A percentile compares a stretch with the other conserved stretches of the same genome.
phyloP scores from a whole-genome alignment of 2,797 vertebrate species.

The Acipenser oxyrinchus region DNA sequence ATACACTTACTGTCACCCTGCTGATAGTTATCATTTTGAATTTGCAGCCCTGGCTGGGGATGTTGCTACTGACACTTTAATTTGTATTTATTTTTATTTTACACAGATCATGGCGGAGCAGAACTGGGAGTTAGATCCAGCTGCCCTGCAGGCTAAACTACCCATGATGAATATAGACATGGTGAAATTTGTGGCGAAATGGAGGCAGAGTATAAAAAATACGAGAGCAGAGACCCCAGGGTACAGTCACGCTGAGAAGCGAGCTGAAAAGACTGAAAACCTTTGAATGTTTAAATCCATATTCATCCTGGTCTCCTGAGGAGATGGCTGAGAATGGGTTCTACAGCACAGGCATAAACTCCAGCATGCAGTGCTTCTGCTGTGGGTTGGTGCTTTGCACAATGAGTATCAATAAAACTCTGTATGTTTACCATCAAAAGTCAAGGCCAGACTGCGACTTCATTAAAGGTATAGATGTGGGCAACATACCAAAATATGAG shows the following conservation, averaged over 20 bases:
- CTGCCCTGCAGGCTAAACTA: neutral
- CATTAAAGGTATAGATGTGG: constrained; percentile 23
- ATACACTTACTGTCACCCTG: too few relatives aligned
- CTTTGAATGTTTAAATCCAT: constrained; percentile 7
- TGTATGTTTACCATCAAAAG: constrained; percentile 12
- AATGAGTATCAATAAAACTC: neutral
- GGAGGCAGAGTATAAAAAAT: constrained; percentile 14
- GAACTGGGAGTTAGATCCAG: constrained; percentile 12
- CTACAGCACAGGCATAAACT: constrained; percentile 9
- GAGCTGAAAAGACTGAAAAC: constrained; percentile 30
- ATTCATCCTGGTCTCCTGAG: constrained; percentile 11
- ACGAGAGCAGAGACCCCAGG: constrained; percentile 11
- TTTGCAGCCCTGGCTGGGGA: too few relatives aligned
- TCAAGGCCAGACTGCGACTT: constrained; percentile 18
- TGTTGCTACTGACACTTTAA: too few relatives aligned
- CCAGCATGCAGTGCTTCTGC: constrained; percentile 24
- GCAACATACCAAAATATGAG: constrained; percentile 22
- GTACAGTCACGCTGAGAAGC: constrained; percentile 33
- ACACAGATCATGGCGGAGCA: too few relatives aligned
- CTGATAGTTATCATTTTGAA: too few relatives aligned
- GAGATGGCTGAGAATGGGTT: constrained; percentile 27
- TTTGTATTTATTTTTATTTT: too few relatives aligned
- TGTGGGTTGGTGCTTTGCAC: constrained; percentile 22
- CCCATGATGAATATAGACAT: neutral
- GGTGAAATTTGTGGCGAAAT: neutral